These are phyloP conservation scores for Parnassius orleans DNA, from an alignment of 2,888 invertebrate species.

Conservation along the genomic window DNA sequence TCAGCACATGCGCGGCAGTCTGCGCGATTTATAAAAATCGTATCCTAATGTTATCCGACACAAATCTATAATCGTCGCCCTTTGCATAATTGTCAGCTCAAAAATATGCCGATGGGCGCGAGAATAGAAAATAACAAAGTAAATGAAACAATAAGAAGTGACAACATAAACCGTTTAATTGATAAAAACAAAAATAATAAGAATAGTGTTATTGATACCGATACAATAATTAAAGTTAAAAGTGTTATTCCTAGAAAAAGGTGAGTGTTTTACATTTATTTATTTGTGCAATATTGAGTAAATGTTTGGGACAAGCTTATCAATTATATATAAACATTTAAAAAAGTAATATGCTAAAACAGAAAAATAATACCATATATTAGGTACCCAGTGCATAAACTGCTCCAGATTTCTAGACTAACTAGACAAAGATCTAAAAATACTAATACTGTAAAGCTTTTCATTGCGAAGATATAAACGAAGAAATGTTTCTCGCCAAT, in stretches of 20 bases:
- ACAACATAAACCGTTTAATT: conserved; percentile 52
- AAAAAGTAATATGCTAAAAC: neutral
- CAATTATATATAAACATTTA: neutral
- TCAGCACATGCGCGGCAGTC: conserved; percentile 71
- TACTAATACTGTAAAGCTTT: conserved; percentile 32
- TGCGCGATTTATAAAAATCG: conserved; percentile 79
- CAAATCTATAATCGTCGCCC: conserved; percentile 75
- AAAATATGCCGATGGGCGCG: conserved; percentile 49
- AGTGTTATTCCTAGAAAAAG: conserved; percentile 73
- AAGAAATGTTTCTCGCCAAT: conserved; percentile 16
- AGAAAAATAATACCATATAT: conserved; percentile 12
- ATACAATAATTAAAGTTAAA: conserved; percentile 70
- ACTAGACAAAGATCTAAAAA: conserved; percentile 43
- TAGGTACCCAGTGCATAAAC: conserved; percentile 32
- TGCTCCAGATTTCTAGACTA: conserved; percentile 58
- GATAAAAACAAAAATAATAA: conserved; percentile 60
- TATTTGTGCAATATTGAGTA: conserved; percentile 2
- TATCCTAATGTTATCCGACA: conserved; percentile 65
- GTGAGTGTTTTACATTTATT: conserved; percentile 48
- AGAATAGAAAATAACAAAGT: conserved; percentile 35
- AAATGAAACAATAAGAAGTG: conserved; percentile 40
- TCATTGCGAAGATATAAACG: conserved; percentile 24
- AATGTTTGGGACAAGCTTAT: no score
- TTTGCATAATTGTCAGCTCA: conserved; percentile 68
- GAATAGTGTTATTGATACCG: conserved; percentile 42